Evolutionary conservation across 1,140 invertebrate species (phyloP), one percentile per base, ranked within the genome.

Genomic region (Drosophila neocordata): DNA sequence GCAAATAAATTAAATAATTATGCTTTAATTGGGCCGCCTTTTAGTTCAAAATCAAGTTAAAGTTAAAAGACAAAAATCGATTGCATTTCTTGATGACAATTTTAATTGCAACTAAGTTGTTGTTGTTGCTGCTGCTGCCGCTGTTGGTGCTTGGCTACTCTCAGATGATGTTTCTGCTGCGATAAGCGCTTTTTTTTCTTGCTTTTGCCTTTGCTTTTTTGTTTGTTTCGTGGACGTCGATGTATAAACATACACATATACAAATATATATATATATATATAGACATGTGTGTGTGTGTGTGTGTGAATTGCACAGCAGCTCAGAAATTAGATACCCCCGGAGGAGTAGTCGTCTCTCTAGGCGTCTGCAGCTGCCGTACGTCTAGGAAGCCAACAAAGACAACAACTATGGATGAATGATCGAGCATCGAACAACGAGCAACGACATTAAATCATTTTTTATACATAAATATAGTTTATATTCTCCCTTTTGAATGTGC

Each of bases 1-100:
- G 41, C 41, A 48, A 48, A 48, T 48, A 20, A 48, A 48, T 48
- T 48, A 48, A 48, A 48, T 48, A 48, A 48, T 48, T 48, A 48
- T 48, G 41, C 41, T 48, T 48, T 48, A 48, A 48, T 48, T 48
- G 41, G 41, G 15, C 41, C 7, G 41, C 41, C 41, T 48, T 48
- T 48, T 48, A 4, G 15, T 48, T 48, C 41, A 48, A 20, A 15
- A 11, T 15, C 8, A n/a, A 38, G 12, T 20, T 18, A 18, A 48
- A 38, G 37, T 4, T 38, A 38, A 38, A 38, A 20, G 41, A 48
- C 41, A 48, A 48, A 48, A 48, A 48, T 48, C 41, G 41, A 7
- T 18, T 48, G 15, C 18, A 48, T 41, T 48, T 15, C 2, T 48
- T 48, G 2, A 44, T 15, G 15, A 20, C 41, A 18, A 48, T 18